phyloP scores from a whole-genome alignment of 2,113 vertebrate species.

The Melanocharis versteri region DNA sequence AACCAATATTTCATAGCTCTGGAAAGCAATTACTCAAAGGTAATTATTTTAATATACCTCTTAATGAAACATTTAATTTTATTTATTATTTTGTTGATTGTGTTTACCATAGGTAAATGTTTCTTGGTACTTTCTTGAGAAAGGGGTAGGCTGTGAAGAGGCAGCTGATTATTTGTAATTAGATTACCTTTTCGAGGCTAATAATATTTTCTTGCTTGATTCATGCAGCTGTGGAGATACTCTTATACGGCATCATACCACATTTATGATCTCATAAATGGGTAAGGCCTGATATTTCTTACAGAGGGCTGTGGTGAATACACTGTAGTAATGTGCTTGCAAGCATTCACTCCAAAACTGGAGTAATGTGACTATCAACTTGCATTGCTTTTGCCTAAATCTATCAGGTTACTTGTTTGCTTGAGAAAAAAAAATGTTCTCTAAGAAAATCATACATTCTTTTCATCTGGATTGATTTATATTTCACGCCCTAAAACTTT shows the following conservation, averaged over 20 bases:
- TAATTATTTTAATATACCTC: slow-evolving; percentile 58
- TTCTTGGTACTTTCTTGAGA: background rate
- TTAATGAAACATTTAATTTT: background rate
- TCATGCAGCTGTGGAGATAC: slow-evolving; percentile 89
- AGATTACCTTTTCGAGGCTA: background rate
- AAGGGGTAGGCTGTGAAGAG: background rate
- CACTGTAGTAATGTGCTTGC: background rate
- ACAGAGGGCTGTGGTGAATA: background rate
- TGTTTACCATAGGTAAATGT: background rate
- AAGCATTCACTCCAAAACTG: background rate
- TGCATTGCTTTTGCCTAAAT: slow-evolving; percentile 22
- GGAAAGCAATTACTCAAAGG: slow-evolving; percentile 94
- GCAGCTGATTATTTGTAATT: background rate
- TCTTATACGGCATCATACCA: slow-evolving; percentile 90
- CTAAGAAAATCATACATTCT: background rate
- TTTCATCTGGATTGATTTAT: background rate
- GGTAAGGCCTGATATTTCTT: slow-evolving; percentile 76
- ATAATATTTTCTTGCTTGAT: slow-evolving; percentile 3
- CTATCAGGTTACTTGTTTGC: background rate
- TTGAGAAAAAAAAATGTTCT: background rate
- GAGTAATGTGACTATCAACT: background rate
- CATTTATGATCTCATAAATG: slow-evolving; percentile 80
- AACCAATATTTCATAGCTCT: slow-evolving; percentile 85
- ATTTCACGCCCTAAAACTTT: background rate
- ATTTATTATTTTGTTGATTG: background rate